Base-by-base conservation (phyloP, 1,140 invertebrate species). In the Drosophila subobscura region DNA sequence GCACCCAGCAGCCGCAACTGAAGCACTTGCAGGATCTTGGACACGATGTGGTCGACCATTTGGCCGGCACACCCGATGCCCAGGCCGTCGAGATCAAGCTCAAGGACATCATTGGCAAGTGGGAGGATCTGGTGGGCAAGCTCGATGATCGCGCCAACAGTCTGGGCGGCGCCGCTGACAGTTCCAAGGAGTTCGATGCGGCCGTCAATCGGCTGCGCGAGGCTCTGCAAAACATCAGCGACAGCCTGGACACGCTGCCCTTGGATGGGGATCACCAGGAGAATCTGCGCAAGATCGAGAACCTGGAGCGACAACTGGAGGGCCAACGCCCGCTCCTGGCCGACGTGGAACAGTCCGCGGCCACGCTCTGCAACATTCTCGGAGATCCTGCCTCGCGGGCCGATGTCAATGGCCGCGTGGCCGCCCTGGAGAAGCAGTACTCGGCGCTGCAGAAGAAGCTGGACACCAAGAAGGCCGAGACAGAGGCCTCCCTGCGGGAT, bases 171-270 rank as follows among this genome's bases (percentile, higher is more conserved):
- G 97, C 97, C 5, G 96, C 96, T 42, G 96, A 97, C 77, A 97
- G 96, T 6, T 97, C 96, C 61, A 94, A 96, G 59, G 97, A 98
- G 90, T 98, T 98, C 89, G 97, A 98, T 90, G 96, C 96, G 0
- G 96, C 95, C 14, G 93, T 97, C 1, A 95, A 95, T 58, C 94
- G 96, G 7, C 92, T 98, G 0, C 93, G 95, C 29, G 96, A 97
- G 86, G 96, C 96, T 7, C 91, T 99, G 33, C 96, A 97, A 89
- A 94, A 94, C 41, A 97, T 99, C 67, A 95, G 95, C 14, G 97
- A 98, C 81, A 95, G 97, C 72, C 92, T 97, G 72, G 97, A 98
- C 84, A 95, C 97, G 59, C 91, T 98, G 25, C 94, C 95, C n/a
- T 91, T 94, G 3, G 95, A 97, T 72, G 95, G 95, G 60, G 96